Percentiles rank a stretch among this genome's conserved stretches.
Evolutionary conservation across 2,113 vertebrate genomes (phyloP).

Genomic region (Anthoscopus minutus): DNA sequence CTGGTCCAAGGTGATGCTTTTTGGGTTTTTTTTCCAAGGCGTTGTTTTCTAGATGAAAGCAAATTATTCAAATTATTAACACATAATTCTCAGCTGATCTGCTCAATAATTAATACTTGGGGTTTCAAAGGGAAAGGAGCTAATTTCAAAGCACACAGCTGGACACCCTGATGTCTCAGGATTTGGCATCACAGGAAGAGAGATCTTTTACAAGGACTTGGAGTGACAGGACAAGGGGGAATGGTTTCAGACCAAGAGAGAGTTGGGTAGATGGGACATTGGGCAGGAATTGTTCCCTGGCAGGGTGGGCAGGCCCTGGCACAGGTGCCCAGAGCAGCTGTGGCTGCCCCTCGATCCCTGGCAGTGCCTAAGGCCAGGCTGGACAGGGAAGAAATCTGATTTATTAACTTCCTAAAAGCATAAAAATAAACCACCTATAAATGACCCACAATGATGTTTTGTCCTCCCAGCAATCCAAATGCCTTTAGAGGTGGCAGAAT

Average conservation of each 20-base stretch:
- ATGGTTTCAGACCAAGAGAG: neutral
- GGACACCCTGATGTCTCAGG: neutral
- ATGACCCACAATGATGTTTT: neutral
- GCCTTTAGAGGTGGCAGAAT: neutral
- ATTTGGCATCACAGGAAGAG: neutral
- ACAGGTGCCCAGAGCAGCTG: neutral
- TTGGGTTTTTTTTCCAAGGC: neutral
- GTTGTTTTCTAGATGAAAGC: neutral
- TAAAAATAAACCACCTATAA: neutral
- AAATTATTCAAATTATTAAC: neutral
- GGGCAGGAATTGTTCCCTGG: neutral
- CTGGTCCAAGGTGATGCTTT: neutral
- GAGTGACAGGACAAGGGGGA: neutral
- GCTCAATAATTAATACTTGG: neutral
- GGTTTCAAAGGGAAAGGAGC: neutral
- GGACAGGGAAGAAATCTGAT: neutral
- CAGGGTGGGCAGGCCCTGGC: neutral
- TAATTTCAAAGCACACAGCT: neutral
- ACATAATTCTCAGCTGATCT: neutral
- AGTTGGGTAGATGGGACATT: neutral
- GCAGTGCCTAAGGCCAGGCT: neutral
- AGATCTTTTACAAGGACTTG: neutral
- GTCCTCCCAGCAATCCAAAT: neutral
- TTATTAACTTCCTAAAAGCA: neutral
- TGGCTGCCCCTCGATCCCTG: neutral